Evolutionary conservation across 2,113 vertebrate genomes (phyloP).

Genomic region (Vimba vimba): DNA sequence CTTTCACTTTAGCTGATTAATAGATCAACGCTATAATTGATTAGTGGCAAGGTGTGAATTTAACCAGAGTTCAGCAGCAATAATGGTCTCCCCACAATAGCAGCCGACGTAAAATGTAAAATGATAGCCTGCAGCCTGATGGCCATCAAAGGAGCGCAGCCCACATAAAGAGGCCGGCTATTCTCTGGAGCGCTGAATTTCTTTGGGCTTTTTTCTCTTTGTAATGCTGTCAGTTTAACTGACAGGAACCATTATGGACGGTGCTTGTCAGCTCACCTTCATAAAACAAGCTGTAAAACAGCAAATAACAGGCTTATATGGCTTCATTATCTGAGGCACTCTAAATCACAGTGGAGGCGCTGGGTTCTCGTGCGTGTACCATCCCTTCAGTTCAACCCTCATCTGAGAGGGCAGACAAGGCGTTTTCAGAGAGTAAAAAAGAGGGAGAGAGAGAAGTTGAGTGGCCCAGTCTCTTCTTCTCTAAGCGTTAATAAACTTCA

Average conservation of each 20-base stretch:
- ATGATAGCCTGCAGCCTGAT: conserved; percentile 88
- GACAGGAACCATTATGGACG: conserved; percentile 85
- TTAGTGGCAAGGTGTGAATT: conserved; percentile 94
- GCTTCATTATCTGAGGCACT: conserved; percentile 78
- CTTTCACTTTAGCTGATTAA: conserved; percentile 92
- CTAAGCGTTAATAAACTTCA: conserved; percentile 42
- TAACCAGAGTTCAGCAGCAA: conserved; percentile 90
- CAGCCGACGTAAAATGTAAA: conserved; percentile 89
- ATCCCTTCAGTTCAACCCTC: conserved; percentile 6
- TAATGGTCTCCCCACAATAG: conserved; percentile 85
- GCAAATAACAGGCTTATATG: conserved; percentile 82
- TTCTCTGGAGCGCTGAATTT: conserved; percentile 73
- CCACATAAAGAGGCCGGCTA: conserved; percentile 70
- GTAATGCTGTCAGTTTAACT: conserved; percentile 87
- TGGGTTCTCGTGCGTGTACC: conserved; percentile 62
- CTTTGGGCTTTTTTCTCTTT: conserved; percentile 84
- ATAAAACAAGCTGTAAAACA: conserved; percentile 83
- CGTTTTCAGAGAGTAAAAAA: neutral
- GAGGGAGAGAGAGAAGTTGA: conserved; percentile 5
- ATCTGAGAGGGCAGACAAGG: conserved; percentile 15
- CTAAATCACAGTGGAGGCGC: conserved; percentile 65
- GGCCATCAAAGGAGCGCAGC: conserved; percentile 89
- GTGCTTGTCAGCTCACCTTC: conserved; percentile 82
- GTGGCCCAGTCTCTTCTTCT: conserved; percentile 15
- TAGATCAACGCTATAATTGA: conserved; percentile 97